Conservation (phyloP, 2,113 vertebrate genomes). For the Chroicocephalus ridibundus region DNA sequence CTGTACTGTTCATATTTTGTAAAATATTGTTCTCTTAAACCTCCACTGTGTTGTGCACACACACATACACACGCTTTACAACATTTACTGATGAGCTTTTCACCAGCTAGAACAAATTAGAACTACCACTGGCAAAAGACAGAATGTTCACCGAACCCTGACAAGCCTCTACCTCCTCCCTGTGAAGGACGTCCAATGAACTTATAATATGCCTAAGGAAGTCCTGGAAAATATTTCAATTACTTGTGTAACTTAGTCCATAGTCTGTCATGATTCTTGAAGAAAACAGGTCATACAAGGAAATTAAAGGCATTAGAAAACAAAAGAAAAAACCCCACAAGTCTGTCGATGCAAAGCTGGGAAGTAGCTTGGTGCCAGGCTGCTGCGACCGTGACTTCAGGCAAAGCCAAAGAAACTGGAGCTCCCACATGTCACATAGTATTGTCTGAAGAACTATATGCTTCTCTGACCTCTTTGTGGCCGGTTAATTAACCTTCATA, state of each 20-base stretch:
- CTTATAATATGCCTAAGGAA: neutral
- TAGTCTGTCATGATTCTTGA: neutral
- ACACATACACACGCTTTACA: too few species aligned
- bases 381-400: neutral
- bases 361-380: neutral
- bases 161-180: neutral
- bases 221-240: neutral
- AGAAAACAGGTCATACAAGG: neutral
- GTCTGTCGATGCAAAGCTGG: neutral
- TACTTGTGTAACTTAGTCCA: neutral
- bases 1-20: neutral
- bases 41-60: neutral
- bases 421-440: neutral
- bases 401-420: neutral
- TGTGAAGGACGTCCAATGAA: neutral
- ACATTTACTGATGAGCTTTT: neutral
- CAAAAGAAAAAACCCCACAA: neutral
- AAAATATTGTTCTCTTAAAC: neutral
- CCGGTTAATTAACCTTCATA: neutral
- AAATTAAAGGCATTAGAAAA: neutral
- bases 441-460: neutral
- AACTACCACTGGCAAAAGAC: neutral
- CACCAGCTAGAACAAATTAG: neutral
- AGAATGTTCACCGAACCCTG: rapidly evolving
- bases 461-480: neutral